Evolutionary conservation across 2,113 vertebrate genomes (phyloP).

Genomic region (Trogon melanurus): DNA sequence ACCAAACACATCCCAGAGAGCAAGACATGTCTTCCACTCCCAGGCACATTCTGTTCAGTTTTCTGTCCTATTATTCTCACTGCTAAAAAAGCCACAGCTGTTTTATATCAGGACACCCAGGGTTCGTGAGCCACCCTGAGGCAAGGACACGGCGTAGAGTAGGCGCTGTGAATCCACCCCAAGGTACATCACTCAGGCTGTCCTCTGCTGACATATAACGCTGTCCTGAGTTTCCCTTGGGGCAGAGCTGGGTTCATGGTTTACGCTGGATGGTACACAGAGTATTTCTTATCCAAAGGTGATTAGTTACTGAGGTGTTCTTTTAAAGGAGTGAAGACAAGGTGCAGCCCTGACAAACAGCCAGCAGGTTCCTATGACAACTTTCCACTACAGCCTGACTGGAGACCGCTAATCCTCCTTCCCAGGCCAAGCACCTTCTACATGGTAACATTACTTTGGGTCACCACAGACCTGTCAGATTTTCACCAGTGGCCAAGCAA

Average conservation of each 20-base stretch:
- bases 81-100: constrained; percentile 23
- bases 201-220: not conserved
- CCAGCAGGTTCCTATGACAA: constrained; percentile 51
- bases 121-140: not conserved
- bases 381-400: constrained; percentile 48
- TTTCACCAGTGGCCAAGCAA: not conserved
- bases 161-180: not conserved
- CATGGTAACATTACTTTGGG: fast-evolving
- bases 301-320: constrained; percentile 2
- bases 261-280: not conserved
- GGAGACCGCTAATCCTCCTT: constrained; percentile 7
- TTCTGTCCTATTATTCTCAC: not conserved
- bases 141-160: not conserved
- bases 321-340: not conserved
- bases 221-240: constrained; percentile 6
- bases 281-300: not conserved
- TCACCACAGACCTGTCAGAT: not conserved
- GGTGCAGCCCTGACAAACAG: not conserved
- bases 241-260: not conserved
- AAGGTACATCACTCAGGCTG: not conserved
- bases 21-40: not conserved
- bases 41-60: constrained; percentile 1
- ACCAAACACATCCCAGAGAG: not conserved
- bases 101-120: not conserved
- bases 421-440: not conserved